Evolutionary conservation across 2,888 invertebrate species (phyloP).

Genomic region (Pherbina coryleti): DNA sequence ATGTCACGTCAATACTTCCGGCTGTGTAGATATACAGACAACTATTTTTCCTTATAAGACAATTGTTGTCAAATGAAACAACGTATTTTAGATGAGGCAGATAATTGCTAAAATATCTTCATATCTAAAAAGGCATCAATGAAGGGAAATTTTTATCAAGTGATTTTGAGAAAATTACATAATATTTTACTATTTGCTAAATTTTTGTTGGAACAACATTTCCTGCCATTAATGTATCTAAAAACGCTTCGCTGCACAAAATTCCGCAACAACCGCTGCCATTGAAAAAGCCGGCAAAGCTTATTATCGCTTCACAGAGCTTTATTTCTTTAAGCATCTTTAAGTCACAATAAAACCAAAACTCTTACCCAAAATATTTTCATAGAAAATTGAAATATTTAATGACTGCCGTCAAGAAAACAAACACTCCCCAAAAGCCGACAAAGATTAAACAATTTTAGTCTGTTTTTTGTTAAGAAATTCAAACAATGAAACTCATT

Average conservation of each 20-base stretch:
- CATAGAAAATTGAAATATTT: not conserved
- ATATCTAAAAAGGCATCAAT: too few relatives aligned
- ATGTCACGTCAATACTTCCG: too few relatives aligned
- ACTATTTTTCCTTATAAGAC: too few relatives aligned
- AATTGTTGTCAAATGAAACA: too few relatives aligned
- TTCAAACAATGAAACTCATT: conserved; percentile 13
- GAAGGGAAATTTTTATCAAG: not conserved
- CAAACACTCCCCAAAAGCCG: not conserved
- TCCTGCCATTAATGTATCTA: too few relatives aligned
- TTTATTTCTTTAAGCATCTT: not conserved
- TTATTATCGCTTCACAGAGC: not conserved
- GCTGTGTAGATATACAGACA: too few relatives aligned
- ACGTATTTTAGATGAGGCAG: too few relatives aligned
- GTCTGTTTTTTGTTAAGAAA: not conserved
- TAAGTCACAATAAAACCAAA: not conserved
- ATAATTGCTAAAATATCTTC: too few relatives aligned
- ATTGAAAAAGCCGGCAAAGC: not conserved
- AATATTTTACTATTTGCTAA: too few relatives aligned
- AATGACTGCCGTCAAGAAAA: too few relatives aligned
- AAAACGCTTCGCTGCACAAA: not conserved
- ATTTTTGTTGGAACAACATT: too few relatives aligned
- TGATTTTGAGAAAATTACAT: too few relatives aligned
- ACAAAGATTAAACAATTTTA: not conserved
- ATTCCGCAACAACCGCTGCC: not conserved
- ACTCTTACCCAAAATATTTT: not conserved